Evolutionary conservation across 2,888 invertebrate genomes (phyloP).

Genomic region (Platycheirus rosarum): DNA sequence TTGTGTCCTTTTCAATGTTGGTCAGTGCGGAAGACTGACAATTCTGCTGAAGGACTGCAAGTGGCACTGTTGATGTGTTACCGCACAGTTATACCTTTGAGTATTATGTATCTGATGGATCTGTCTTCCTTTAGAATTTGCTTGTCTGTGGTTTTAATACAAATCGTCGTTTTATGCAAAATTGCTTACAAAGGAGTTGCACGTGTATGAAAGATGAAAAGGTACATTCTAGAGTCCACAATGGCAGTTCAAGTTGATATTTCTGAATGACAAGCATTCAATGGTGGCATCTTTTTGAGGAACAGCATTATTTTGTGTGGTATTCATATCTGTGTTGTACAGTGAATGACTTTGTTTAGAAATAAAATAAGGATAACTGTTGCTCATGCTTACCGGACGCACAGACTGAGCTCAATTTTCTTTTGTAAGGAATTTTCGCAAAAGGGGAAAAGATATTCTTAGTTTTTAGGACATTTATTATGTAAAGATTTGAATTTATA

Average conservation of each 20-base stretch:
- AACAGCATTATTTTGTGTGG: background rate
- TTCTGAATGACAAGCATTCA: conserved; percentile 30
- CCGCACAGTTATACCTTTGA: conserved; percentile 17
- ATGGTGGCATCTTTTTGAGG: conserved; percentile 27
- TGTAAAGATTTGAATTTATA: too few species aligned
- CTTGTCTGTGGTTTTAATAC: conserved; percentile 51
- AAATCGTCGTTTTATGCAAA: conserved; percentile 63
- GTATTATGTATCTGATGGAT: conserved; percentile 18
- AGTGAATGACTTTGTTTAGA: background rate
- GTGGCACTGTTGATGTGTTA: conserved; percentile 59
- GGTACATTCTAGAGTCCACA: conserved; percentile 19
- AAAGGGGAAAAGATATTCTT: too few species aligned
- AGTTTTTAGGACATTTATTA: too few species aligned
- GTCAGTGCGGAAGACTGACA: conserved; percentile 63
- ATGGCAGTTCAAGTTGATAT: conserved; percentile 24
- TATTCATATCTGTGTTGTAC: background rate
- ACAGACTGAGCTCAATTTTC: background rate
- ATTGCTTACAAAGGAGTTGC: conserved; percentile 37
- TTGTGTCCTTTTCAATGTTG: conserved; percentile 59
- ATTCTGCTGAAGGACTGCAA: conserved; percentile 52
- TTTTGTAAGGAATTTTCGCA: too few species aligned
- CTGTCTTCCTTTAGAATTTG: conserved; percentile 7
- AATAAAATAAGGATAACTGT: conserved; percentile 22
- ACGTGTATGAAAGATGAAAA: conserved; percentile 38
- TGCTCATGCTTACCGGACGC: conserved; percentile 1